Evolutionary conservation across 1,140 invertebrate species (phyloP), one percentile per base, ranked within the genome.

Genomic region (Armadillidium nasatum): DNA sequence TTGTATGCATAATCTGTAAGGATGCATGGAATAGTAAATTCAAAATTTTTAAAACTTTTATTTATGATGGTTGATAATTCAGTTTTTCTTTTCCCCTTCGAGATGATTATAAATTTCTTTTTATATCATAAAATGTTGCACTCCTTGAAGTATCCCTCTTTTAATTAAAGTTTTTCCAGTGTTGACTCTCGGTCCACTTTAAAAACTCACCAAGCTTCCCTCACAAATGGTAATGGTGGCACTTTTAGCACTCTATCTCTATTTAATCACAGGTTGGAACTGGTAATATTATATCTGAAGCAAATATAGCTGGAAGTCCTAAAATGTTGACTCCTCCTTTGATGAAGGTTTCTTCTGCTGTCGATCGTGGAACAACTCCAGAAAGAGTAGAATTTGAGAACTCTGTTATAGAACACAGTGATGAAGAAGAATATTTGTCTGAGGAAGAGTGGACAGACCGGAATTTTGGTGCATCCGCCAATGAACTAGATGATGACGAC

Each of bases 371-470:
- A 3, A 83, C 82, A n/a, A 94, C 92, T 15, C 93, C 93, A 0
- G 94, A 96, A 83, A 85, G 94, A 81, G 92, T 94, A 83, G 92
- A 93, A 85, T 93, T 93, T 86, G 87, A 89, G 78, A 90, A 90
- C 84, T 85, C 87, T 45, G 86, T 88, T 74, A 87, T 89, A 82
- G 86, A 85, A 70, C 84, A 86, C 22, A 84, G 85, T 10, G 87
- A 88, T 66, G 83, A 78, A 72, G 77, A 79, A 43, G 75, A 80
- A 54, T 77, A 79, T 22, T 76, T 79, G 7, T 78, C 76, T 13
- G 81, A 81, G 84, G 94, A 95, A 82, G 94, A 95, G 84, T 95
- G 93, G 93, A 95, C 93, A 0, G 93, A 95, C 81, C 88, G 92
- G 74, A 96, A 95, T 86, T 94, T 94, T 84, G 90, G 93, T 79